Percentiles rank a stretch among this genome's conserved stretches.
Conservation (phyloP, 2,797 vertebrate species). For the Sebastes reedi region DNA sequence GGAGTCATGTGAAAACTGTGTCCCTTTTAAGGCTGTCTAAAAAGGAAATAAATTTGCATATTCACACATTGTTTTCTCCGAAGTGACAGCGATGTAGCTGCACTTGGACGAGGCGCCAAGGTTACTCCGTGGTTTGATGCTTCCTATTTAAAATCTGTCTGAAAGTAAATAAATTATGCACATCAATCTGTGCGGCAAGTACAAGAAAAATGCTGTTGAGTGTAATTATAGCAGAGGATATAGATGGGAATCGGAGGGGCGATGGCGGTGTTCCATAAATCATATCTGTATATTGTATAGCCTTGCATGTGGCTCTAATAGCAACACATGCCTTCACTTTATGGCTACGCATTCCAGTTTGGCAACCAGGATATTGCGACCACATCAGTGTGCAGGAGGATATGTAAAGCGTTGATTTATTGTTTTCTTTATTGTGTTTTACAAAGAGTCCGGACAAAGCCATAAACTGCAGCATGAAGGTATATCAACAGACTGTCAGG, state of each 20-base stretch:
- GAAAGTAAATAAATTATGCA: constrained; percentile 77
- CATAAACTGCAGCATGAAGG: constrained; percentile 40
- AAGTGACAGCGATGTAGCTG: constrained; percentile 56
- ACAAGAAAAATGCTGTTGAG: constrained; percentile 61
- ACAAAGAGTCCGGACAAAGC: constrained; percentile 43
- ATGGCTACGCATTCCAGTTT: constrained; percentile 34
- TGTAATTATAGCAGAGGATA: constrained; percentile 72
- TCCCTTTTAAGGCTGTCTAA: neutral
- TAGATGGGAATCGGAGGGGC: constrained; percentile 57
- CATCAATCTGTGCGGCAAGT: constrained; percentile 65
- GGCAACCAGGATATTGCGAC: constrained; percentile 26
- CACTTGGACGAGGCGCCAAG: constrained; percentile 59
- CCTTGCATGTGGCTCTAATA: constrained; percentile 51
- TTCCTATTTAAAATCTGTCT: constrained; percentile 75
- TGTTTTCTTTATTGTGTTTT: constrained; percentile 54
- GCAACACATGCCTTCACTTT: constrained; percentile 54
- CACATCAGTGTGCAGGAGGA: constrained; percentile 23
- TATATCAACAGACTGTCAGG: constrained; percentile 45
- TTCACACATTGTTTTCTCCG: constrained; percentile 48
- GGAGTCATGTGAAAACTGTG: neutral
- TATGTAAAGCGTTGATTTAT: constrained; percentile 54
- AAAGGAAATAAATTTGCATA: constrained; percentile 52
- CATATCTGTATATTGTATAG: constrained; percentile 57
- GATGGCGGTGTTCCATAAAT: constrained; percentile 71
- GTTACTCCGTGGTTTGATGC: constrained; percentile 67